Conservation (phyloP, 2,113 vertebrate species). For the Stomatorhinus ivindoensis region DNA sequence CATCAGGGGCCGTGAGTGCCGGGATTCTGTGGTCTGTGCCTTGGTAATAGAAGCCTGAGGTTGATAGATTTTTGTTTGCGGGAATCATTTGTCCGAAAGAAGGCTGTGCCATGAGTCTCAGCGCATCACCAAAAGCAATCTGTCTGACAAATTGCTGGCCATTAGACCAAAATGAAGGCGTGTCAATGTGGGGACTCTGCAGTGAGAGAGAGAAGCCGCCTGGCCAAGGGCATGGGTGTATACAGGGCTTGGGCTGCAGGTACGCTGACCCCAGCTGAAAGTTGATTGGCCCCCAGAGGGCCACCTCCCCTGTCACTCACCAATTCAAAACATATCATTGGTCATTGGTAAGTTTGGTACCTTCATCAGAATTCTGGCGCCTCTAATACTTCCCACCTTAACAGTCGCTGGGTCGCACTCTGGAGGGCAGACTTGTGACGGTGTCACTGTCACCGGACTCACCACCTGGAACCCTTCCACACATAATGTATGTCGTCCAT, state of each 20-base stretch:
- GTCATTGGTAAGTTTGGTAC: neutral
- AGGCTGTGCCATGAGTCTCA: neutral
- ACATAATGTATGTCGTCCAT: neutral
- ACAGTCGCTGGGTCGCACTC: neutral
- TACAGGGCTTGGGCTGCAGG: neutral
- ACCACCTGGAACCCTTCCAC: neutral
- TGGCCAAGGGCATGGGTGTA: neutral
- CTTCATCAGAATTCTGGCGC: neutral
- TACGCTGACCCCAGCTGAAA: neutral
- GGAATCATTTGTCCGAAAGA: neutral
- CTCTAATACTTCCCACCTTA: neutral
- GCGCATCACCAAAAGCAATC: slow-evolving; percentile 31
- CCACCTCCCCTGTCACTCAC: neutral
- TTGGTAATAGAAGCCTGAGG: neutral
- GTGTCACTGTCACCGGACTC: slow-evolving; percentile 3
- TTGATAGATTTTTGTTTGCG: neutral
- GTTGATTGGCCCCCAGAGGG: neutral
- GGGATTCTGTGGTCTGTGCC: neutral
- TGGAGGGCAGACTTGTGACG: neutral
- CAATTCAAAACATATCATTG: neutral
- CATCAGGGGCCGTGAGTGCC: neutral
- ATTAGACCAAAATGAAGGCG: slow-evolving; percentile 25
- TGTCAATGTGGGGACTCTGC: slow-evolving; percentile 25
- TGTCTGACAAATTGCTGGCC: slow-evolving; percentile 31
- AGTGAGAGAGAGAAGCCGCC: slow-evolving; percentile 31